Percentiles rank a stretch among this genome's conserved stretches.
phyloP scores from a whole-genome alignment of 2,113 vertebrate genomes.

The Oreotragus oreotragus region DNA sequence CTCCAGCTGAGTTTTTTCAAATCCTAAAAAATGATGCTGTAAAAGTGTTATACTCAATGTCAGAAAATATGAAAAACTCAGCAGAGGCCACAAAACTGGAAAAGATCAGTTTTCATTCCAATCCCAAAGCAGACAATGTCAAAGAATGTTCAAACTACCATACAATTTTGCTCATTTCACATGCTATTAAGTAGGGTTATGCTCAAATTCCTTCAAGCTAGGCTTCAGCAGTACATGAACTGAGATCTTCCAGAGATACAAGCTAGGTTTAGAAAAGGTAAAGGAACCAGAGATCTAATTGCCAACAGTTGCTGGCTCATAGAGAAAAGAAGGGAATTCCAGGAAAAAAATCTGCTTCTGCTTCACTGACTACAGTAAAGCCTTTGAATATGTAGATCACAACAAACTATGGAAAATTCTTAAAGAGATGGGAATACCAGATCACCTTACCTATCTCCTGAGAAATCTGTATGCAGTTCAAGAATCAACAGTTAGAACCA shows the following conservation, averaged over 20 bases:
- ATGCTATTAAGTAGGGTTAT: background rate
- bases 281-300: background rate
- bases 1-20: background rate
- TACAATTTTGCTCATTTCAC: background rate
- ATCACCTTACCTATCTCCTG: background rate
- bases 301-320: background rate
- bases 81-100: background rate
- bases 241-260: background rate
- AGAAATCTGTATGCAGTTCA: background rate
- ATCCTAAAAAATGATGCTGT: background rate
- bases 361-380: background rate
- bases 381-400: background rate
- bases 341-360: background rate
- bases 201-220: background rate
- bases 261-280: background rate
- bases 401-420: background rate
- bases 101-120: background rate
- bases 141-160: background rate
- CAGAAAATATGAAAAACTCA: background rate
- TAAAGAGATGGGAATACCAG: background rate
- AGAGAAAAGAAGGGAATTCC: background rate
- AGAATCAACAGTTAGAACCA: background rate
- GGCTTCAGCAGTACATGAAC: fast-evolving
- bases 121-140: background rate
- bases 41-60: background rate